Evolutionary conservation across 2,888 invertebrate species (phyloP).

Genomic region (Agrochola macilenta): DNA sequence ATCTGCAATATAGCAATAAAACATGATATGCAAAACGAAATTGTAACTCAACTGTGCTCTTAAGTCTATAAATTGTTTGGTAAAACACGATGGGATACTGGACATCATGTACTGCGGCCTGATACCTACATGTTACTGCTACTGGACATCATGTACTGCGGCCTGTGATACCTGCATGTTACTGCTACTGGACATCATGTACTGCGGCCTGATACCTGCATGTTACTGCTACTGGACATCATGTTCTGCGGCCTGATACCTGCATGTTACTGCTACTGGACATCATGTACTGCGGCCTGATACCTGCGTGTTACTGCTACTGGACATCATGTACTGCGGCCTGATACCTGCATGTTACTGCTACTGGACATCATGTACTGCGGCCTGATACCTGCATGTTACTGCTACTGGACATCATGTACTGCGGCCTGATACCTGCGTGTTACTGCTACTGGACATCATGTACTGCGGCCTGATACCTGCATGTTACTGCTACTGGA

Average conservation of each 20-base stretch:
- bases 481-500: neutral
- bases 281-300: neutral
- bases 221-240: neutral
- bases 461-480: neutral
- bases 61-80: no score
- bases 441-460: neutral
- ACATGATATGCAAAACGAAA: neutral
- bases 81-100: neutral
- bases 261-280: neutral
- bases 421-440: neutral
- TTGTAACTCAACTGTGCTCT: neutral
- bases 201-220: neutral
- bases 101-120: neutral
- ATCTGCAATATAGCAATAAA: slow-evolving; percentile 89
- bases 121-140: neutral
- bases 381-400: neutral
- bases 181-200: neutral
- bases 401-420: neutral
- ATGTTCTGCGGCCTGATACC: neutral
- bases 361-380: neutral
- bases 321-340: neutral
- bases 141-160: neutral
- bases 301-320: neutral
- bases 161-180: neutral
- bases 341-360: neutral